Percentiles rank a stretch among this genome's conserved stretches.
phyloP scores from a whole-genome alignment of 2,888 invertebrate species.

The Schrankia costaestrigalis region DNA sequence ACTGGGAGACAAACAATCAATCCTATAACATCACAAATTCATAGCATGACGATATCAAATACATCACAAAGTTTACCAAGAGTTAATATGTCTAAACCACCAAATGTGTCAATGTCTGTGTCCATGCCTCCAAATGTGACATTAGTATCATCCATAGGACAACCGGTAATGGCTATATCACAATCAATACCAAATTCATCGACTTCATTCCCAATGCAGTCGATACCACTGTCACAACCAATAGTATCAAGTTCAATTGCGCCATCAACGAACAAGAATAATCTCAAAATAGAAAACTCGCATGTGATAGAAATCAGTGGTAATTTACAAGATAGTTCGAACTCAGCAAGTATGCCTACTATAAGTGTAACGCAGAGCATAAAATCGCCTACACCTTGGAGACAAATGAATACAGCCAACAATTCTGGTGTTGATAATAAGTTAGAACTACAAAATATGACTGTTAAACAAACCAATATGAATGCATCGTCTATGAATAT shows the following conservation, averaged over 20 bases:
- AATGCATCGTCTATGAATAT: constrained; percentile 56
- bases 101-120: constrained; percentile 65
- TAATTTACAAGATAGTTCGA: constrained; percentile 64
- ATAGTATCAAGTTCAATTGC: constrained; percentile 75
- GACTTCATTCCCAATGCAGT: constrained; percentile 66
- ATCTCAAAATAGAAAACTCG: constrained; percentile 67
- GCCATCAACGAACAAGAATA: constrained; percentile 60
- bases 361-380: constrained; percentile 73
- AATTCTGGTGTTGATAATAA: constrained; percentile 53
- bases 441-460: constrained; percentile 61
- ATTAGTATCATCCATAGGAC: constrained; percentile 69
- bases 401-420: constrained; percentile 53
- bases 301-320: constrained; percentile 75
- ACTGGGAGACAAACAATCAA: constrained; percentile 66
- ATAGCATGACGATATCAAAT: constrained; percentile 65
- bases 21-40: constrained; percentile 75
- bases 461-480: constrained; percentile 51
- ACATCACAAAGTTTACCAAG: constrained; percentile 61
- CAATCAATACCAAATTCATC: constrained; percentile 64
- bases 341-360: constrained; percentile 59
- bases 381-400: constrained; percentile 74
- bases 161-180: constrained; percentile 75
- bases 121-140: constrained; percentile 71
- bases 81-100: constrained; percentile 56
- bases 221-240: constrained; percentile 72